Evolutionary conservation across 2,113 vertebrate species (phyloP), one percentile per base, ranked within the genome.

Genomic region (Cyanoderma ruficeps): DNA sequence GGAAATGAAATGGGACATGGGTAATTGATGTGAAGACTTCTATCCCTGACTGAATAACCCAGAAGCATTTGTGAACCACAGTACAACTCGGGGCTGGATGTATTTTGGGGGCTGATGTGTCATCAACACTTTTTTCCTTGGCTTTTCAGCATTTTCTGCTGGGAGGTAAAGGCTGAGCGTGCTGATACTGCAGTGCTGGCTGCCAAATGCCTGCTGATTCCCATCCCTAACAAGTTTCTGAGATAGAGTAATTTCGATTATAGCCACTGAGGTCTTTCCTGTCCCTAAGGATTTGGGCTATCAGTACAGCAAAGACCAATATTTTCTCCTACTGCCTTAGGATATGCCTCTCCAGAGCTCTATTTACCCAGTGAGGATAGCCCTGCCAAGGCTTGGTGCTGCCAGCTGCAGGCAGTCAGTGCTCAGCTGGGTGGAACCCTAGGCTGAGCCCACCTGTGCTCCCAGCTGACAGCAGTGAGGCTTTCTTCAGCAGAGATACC

Each of bases 401-500:
- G 80, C 4, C 4, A 33, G 37, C 69, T 70, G 52, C 2, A n/a
- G 39, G 79, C 39, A 68, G 22, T 9, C 0, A 0, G 55, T 52
- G 30, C 72, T 64, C 68, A 42, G 37, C 24, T 0, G 0, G 18
- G 31, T 0, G 0, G 18, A 28, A 30, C 37, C 49, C 49, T 31
- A 19, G 69, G 65, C 33, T 67, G 44, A 55, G 18, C 15, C 39
- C 42, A 31, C 31, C 17, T 67, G 61, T 2, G 2, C 56, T 64
- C 69, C 49, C 0, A 0, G 30, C 35, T 4, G 8, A 27, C 20
- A 23, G 28, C 2, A 12, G 10, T 20, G n/a, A 33, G 50, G n/a
- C 24, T 84, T 87, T 18, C 64, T 39, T 65, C 60, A 74, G 78
- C 37, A 78, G 50, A 92, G 14, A 33, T 31, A 33, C 5, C 19